Percentiles rank a stretch among this genome's conserved stretches.
phyloP scores from a whole-genome alignment of 2,888 invertebrate species.

The Lithophane ornitopus region DNA sequence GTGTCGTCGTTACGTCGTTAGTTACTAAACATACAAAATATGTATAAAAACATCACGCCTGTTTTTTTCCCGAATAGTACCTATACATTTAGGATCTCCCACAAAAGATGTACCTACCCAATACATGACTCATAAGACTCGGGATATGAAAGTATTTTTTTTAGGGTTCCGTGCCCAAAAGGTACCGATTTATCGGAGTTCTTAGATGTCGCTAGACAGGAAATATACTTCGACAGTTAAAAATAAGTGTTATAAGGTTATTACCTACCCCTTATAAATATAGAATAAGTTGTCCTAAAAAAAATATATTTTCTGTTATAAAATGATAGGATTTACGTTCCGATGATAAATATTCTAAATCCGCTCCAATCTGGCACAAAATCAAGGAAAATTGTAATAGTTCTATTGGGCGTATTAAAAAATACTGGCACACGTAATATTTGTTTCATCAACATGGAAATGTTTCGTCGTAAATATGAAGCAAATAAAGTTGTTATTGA shows the following conservation, averaged over 20 bases:
- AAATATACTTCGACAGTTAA: background rate
- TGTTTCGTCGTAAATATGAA: conserved; percentile 30
- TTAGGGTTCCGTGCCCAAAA: background rate
- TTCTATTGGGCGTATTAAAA: conserved; percentile 40
- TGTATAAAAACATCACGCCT: too few species aligned
- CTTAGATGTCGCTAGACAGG: background rate
- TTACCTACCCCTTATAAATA: background rate
- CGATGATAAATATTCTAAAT: conserved; percentile 44
- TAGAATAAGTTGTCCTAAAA: background rate
- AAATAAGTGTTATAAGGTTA: background rate
- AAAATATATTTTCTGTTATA: conserved; percentile 19
- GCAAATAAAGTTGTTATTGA: conserved; percentile 34
- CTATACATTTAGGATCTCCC: too few species aligned
- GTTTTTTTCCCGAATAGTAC: too few species aligned
- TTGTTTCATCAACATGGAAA: conserved; percentile 45
- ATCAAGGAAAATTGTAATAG: conserved; percentile 65
- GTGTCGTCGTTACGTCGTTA: too few species aligned
- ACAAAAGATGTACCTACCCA: too few species aligned
- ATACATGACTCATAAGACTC: background rate
- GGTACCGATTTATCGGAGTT: background rate
- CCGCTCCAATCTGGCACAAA: conserved; percentile 66
- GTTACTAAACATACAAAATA: background rate
- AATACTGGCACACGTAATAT: conserved; percentile 41
- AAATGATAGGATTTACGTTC: conserved; percentile 38
- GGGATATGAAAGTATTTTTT: background rate